Percentiles rank a stretch among this genome's conserved stretches.
Conservation (phyloP, 2,113 vertebrate species). For the Rissa tridactyla region DNA sequence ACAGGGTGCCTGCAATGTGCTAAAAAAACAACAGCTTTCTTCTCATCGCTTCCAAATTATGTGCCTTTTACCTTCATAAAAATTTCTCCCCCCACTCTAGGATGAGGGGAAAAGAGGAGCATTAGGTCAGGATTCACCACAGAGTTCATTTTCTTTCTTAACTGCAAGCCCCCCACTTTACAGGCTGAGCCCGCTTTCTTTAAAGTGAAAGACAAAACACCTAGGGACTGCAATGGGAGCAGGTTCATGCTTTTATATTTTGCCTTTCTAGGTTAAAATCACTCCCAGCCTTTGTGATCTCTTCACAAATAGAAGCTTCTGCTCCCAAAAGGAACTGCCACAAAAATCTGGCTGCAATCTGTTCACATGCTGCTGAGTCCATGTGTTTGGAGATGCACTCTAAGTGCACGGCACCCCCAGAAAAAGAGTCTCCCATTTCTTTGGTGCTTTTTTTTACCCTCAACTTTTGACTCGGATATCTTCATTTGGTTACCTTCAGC, state of each 20-base stretch:
- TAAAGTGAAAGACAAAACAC: neutral
- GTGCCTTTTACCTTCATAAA: slow-evolving; percentile 1
- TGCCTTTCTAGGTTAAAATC: slow-evolving; percentile 17
- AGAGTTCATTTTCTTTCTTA: neutral
- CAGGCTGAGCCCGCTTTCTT: neutral
- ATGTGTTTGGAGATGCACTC: neutral
- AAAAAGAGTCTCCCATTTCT: neutral
- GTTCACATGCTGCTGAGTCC: neutral
- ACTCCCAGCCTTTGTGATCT: neutral
- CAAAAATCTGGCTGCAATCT: slow-evolving; percentile 29
- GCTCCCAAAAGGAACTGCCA: neutral
- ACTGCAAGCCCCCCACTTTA: neutral
- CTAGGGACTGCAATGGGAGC: neutral
- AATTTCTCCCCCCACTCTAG: neutral
- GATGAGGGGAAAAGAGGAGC: neutral
- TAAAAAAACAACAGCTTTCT: neutral
- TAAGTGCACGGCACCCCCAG: neutral
- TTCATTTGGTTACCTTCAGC: neutral
- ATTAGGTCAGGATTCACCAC: neutral
- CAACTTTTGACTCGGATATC: neutral
- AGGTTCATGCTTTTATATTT: neutral
- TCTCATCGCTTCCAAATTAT: neutral
- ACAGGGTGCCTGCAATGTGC: neutral
- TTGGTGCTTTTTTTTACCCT: neutral
- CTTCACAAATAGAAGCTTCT: slow-evolving; percentile 7